Evolutionary conservation across 2,113 vertebrate species (phyloP).

Genomic region (Uria lomvia): DNA sequence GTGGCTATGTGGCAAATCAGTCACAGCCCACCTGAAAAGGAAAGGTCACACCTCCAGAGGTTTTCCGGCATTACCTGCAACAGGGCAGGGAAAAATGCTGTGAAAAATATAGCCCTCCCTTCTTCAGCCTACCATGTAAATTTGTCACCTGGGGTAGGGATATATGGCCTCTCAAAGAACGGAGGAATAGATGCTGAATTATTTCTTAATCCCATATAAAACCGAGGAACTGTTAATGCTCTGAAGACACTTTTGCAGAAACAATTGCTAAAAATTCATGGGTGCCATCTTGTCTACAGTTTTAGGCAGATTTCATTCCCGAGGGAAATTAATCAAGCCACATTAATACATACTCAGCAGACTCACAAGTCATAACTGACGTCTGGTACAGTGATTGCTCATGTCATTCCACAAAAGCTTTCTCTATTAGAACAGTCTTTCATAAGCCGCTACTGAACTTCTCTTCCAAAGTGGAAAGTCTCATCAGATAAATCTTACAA

Average conservation of each 20-base stretch:
- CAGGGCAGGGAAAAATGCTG: background rate
- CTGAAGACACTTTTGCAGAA: background rate
- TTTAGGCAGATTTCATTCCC: slow-evolving; percentile 36
- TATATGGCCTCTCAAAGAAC: background rate
- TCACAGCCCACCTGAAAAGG: background rate
- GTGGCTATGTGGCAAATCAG: background rate
- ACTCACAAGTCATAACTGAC: slow-evolving; percentile 9
- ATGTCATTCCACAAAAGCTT: background rate
- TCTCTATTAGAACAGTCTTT: slow-evolving; percentile 17
- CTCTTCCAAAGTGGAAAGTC: slow-evolving; percentile 3
- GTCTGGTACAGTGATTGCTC: background rate
- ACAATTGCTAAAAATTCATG: slow-evolving; percentile 2
- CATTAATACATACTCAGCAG: slow-evolving; percentile 25
- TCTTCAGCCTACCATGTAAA: background rate
- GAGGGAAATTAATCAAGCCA: slow-evolving; percentile 36
- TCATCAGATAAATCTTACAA: slow-evolving; percentile 10
- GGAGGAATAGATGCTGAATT: background rate
- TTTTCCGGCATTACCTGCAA: background rate
- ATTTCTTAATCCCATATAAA: background rate
- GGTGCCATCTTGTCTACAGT: background rate
- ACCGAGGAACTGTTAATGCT: background rate
- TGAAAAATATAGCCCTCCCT: background rate
- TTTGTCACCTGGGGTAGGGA: background rate
- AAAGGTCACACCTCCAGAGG: background rate
- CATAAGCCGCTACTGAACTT: slow-evolving; percentile 7